These are phyloP conservation scores for Notodonta ziczac DNA, from an alignment of 2,888 invertebrate species.

Conservation along the genomic window DNA sequence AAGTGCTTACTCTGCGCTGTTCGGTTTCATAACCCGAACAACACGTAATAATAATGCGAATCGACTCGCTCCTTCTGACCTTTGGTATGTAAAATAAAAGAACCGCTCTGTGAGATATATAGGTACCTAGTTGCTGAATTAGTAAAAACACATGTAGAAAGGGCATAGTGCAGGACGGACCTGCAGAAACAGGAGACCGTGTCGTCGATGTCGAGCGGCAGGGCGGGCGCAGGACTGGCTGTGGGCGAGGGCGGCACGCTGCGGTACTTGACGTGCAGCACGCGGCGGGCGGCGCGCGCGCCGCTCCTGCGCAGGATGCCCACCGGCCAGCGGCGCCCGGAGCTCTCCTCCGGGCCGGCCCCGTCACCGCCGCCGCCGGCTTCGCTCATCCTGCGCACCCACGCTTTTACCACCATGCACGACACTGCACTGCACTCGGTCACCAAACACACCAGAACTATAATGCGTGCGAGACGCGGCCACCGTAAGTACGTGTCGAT, in stretches of 20 bases:
- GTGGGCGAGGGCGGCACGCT: constrained; percentile 59
- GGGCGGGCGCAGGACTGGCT: constrained; percentile 48
- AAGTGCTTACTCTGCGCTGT: too few species aligned
- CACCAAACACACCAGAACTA: constrained; percentile 21
- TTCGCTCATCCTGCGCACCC: constrained; percentile 56
- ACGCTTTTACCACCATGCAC: constrained; percentile 52
- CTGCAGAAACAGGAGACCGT: constrained; percentile 93
- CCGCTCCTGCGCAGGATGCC: constrained; percentile 70
- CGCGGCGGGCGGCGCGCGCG: constrained; percentile 65
- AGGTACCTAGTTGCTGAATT: not conserved
- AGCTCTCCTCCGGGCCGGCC: constrained; percentile 40
- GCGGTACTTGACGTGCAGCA: constrained; percentile 73
- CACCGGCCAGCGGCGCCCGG: constrained; percentile 64
- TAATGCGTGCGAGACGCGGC: not conserved
- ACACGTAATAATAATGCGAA: not conserved
- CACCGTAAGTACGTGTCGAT: not conserved
- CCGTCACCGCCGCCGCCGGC: constrained; percentile 35
- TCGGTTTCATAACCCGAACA: too few species aligned
- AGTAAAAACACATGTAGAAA: not conserved
- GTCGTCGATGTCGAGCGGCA: constrained; percentile 87
- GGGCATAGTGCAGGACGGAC: constrained; percentile 71
- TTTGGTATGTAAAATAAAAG: not conserved
- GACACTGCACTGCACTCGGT: constrained; percentile 27
- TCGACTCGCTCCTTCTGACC: not conserved
- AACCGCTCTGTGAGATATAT: not conserved